phyloP scores from a whole-genome alignment of 2,888 invertebrate genomes.

The Prenolepis imparis region DNA sequence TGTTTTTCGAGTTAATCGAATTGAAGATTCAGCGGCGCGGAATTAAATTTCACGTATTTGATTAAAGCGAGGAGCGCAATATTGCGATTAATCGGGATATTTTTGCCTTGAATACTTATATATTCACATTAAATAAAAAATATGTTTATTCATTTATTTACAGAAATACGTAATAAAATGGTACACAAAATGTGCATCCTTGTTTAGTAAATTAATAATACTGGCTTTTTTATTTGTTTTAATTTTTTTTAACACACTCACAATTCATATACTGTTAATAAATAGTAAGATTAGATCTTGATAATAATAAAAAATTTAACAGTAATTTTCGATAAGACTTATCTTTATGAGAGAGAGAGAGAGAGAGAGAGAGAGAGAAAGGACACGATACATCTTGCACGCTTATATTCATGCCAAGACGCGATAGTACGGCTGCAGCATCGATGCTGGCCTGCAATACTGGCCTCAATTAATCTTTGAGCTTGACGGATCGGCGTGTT shows the following conservation, averaged over 20 bases:
- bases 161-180: not conserved
- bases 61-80: conserved; percentile 45
- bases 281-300: not conserved
- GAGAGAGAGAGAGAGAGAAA: not conserved
- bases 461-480: conserved; percentile 65
- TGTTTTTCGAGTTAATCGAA: conserved; percentile 48
- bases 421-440: conserved; percentile 1
- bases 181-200: not conserved
- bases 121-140: conserved; percentile 9
- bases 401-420: conserved; percentile 7
- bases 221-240: not conserved
- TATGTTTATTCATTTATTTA: not conserved
- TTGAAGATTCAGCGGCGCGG: conserved; percentile 25
- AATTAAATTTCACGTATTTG: conserved; percentile 44
- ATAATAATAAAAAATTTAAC: not conserved
- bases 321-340: conserved; percentile 62
- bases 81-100: conserved; percentile 31
- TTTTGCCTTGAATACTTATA: conserved; percentile 13
- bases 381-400: conserved; percentile 36
- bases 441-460: conserved; percentile 47
- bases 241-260: not conserved
- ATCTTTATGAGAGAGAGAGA: conserved; percentile 41
- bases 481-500: conserved; percentile 60
- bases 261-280: not conserved
- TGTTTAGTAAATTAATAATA: not conserved